A percentile compares a stretch with the other conserved stretches of the same genome.
Conservation (phyloP, 2,797 vertebrate species). For the Lepus oiostolus region DNA sequence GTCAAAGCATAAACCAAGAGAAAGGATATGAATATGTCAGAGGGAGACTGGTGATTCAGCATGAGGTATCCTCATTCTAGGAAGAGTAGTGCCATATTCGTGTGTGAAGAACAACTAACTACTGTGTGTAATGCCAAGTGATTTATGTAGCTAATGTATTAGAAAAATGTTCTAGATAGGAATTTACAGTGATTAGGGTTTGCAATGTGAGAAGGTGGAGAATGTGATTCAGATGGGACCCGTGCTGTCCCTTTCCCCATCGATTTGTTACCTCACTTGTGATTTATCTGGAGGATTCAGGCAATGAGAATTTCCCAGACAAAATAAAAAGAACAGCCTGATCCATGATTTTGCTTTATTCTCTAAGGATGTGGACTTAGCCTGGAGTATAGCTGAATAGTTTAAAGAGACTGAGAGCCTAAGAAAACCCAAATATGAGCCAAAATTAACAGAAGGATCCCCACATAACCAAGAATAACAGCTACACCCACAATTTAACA, state of each 20-base stretch:
- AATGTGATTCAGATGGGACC: not conserved
- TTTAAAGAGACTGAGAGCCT: not conserved
- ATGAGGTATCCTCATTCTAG: not conserved
- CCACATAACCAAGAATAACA: not conserved
- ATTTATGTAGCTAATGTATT: constrained; percentile 2
- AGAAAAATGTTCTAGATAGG: not conserved
- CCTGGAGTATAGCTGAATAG: not conserved
- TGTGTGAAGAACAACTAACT: constrained; percentile 42
- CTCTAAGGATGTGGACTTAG: not conserved
- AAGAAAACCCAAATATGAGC: not conserved
- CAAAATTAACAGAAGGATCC: constrained; percentile 47
- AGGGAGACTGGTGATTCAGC: not conserved
- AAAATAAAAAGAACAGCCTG: constrained; percentile 47
- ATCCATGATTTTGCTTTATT: constrained; percentile 59
- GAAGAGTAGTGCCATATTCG: not conserved
- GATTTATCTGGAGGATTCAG: constrained; percentile 9
- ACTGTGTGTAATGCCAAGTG: not conserved
- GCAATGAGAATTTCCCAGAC: not conserved
- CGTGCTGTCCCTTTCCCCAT: not conserved
- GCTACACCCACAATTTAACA: not conserved
- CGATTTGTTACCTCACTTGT: not conserved
- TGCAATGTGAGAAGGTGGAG: not conserved
- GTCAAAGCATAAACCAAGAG: not conserved
- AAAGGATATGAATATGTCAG: not conserved
- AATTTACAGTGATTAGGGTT: not conserved